Evolutionary conservation across 2,888 invertebrate species (phyloP), one percentile per base, ranked within the genome.

Genomic region (Actias luna): DNA sequence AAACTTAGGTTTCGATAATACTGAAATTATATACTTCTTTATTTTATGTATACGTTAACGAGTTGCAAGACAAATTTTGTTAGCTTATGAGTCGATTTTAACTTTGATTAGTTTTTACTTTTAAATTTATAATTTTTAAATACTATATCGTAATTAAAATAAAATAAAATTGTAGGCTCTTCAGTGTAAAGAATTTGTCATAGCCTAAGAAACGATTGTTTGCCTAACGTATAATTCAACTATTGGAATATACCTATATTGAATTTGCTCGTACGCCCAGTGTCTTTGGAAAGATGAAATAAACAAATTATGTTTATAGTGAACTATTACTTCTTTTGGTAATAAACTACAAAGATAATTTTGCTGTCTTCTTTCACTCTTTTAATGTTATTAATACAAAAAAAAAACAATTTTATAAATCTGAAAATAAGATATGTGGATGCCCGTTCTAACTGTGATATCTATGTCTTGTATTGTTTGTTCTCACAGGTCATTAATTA

Each of bases 1-100:
- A 61, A 67, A 66, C 64, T 63, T 58, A 67, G 61, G 67, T 68
- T 70, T 76, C 69, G 73, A 74, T 71, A 63, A 65, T 68, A 65
- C 70, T 68, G 67, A 69, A 71, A 74, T 69, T 63, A 60, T 63
- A 39, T 1, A 14, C 5, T 10, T 25, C 10, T 29, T 29, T n/a
- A 22, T 29, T 29, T 29, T 55, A 29, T 55, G 29, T 12, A n/a
- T 2, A 55, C 29, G 12, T 55, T 29, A 29, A 16, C 55, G 10
- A 29, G 5, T 29, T 55, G 29, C 29, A 55, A 5, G 16, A 55
- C 16, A 55, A n/a, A 4, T 14, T 55, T 55, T 55, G n/a, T 29
- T n/a, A 8, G 12, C 25, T n/a, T n/a, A n/a, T n/a, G n/a, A n/a
- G n/a, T n/a, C n/a, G n/a, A n/a, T n/a, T n/a, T n/a, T n/a, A n/a